Evolutionary conservation across 2,113 vertebrate species (phyloP).

Genomic region (Eira barbara): DNA sequence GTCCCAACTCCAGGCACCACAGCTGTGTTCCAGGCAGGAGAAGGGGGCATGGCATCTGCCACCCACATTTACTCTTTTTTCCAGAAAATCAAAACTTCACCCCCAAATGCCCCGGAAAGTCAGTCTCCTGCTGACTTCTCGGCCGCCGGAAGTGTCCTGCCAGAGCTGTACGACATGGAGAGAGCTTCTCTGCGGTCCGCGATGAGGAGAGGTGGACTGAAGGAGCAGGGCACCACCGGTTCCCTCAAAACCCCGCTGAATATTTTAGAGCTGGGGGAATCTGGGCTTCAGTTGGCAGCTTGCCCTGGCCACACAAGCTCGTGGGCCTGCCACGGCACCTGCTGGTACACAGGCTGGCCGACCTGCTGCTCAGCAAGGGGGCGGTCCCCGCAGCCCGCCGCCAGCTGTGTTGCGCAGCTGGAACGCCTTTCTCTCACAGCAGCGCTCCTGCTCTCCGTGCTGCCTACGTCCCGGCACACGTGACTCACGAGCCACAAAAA

Average conservation of each 20-base stretch:
- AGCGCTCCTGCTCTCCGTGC: neutral
- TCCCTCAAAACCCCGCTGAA: neutral
- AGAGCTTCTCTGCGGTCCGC: neutral
- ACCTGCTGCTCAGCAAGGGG: too few relatives aligned
- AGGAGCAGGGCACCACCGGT: neutral
- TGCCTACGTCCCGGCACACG: accelerated
- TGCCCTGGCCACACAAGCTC: neutral
- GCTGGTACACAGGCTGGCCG: neutral
- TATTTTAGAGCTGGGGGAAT: neutral
- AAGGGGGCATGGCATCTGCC: neutral
- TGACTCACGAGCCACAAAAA: neutral
- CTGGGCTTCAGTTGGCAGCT: neutral
- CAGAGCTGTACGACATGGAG: neutral
- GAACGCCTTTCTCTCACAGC: neutral
- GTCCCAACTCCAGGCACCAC: neutral
- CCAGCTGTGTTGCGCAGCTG: neutral
- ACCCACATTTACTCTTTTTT: neutral
- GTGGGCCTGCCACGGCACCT: neutral
- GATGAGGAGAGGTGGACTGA: accelerated
- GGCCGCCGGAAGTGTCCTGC: neutral
- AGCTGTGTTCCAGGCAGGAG: neutral
- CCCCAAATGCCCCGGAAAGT: too few relatives aligned
- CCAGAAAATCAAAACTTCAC: neutral
- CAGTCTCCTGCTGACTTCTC: neutral
- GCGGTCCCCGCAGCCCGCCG: neutral